Evolutionary conservation across 23 tunicate genomes (phyloP).

Genomic region (Pegea sp.): DNA sequence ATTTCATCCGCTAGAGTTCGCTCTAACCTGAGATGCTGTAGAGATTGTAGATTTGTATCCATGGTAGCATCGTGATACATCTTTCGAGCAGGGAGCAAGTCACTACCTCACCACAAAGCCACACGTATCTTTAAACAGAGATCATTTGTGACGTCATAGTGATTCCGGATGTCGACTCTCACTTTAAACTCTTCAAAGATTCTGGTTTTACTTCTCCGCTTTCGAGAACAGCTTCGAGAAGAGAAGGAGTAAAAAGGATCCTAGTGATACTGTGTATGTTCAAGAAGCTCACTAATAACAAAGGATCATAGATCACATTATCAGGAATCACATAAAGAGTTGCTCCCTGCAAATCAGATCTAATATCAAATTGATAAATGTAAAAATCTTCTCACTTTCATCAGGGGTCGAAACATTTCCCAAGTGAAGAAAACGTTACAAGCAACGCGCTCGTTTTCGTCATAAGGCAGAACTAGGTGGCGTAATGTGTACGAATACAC

Average conservation of each 20-base stretch:
- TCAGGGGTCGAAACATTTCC: constrained; percentile 72
- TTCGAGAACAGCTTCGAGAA: constrained; percentile 69
- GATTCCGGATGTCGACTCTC: no score
- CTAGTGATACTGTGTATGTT: constrained; percentile 35
- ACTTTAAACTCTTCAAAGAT: constrained; percentile 39
- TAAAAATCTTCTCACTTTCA: constrained; percentile 20
- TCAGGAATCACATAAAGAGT: constrained; percentile 80
- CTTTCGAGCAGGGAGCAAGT: constrained; percentile 54
- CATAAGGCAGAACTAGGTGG: constrained; percentile 28
- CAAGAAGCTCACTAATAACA: constrained; percentile 34
- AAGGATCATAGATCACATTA: constrained; percentile 66
- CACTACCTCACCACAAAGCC: constrained; percentile 93
- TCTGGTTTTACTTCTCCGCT: constrained; percentile 23
- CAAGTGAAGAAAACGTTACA: constrained; percentile 87
- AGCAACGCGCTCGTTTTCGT: constrained; percentile 51
- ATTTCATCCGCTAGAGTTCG: neutral
- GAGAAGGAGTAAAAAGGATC: constrained; percentile 78
- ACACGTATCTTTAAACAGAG: constrained; percentile 20
- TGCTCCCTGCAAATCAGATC: constrained; percentile 16
- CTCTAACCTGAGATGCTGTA: constrained; percentile 81
- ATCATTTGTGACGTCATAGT: constrained; percentile 1
- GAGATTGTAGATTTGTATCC: constrained; percentile 48
- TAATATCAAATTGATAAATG: neutral
- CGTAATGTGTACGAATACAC: constrained; percentile 90
- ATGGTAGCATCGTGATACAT: constrained; percentile 30